These are phyloP conservation scores for Anhinga anhinga DNA, from an alignment of 2,113 vertebrate genomes.

Conservation along the genomic window DNA sequence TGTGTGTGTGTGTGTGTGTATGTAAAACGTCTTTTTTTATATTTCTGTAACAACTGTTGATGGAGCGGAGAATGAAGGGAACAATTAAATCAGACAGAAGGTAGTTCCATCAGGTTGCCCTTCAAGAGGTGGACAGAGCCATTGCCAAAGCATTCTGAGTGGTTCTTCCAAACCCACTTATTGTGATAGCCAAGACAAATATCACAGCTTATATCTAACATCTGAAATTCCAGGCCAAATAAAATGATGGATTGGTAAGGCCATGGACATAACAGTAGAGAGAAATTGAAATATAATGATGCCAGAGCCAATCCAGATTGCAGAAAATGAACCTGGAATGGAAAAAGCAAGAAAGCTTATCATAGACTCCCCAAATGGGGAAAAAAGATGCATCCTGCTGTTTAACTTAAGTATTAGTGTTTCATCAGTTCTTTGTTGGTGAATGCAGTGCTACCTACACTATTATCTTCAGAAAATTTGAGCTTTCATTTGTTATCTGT, in stretches of 20 bases:
- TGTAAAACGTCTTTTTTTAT: neutral
- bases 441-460: neutral
- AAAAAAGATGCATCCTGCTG: neutral
- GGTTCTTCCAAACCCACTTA: constrained; percentile 36
- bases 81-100: neutral
- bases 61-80: neutral
- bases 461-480: neutral
- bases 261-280: constrained; percentile 34
- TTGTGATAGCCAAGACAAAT: constrained; percentile 56
- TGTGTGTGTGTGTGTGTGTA: neutral
- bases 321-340: neutral
- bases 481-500: neutral
- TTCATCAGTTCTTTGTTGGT: neutral
- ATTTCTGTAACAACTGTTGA: neutral
- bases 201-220: constrained; percentile 40
- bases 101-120: neutral
- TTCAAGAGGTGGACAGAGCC: constrained; percentile 1
- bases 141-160: neutral
- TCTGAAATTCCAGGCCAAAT: constrained; percentile 51
- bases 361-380: neutral
- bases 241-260: constrained; percentile 60
- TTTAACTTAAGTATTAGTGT: constrained; percentile 11
- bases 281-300: constrained; percentile 19
- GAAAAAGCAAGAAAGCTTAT: neutral
- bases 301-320: neutral